Conservation (phyloP, 2,113 vertebrate species). For the Muntiacus muntjak region DNA sequence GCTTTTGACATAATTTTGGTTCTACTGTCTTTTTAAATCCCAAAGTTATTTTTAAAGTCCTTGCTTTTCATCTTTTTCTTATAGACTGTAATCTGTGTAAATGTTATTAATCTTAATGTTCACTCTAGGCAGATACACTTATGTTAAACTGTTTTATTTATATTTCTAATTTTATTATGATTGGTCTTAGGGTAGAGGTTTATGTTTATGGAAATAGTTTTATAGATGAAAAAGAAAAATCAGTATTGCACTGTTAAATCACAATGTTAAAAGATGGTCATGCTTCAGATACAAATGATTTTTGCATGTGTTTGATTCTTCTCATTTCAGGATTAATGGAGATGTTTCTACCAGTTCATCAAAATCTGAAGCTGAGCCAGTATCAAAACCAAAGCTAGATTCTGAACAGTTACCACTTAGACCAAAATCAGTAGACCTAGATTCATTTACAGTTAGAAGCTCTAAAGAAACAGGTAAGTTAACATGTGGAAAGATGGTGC, state of each 20-base stretch:
- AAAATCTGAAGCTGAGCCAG: constrained; percentile 88
- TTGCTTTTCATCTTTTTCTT: background rate
- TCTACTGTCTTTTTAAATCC: background rate
- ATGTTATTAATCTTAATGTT: constrained; percentile 21
- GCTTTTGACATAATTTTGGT: background rate
- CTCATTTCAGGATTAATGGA: constrained; percentile 88
- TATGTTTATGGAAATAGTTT: background rate
- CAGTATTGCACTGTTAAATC: background rate
- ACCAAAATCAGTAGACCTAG: constrained; percentile 88
- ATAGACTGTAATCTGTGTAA: background rate
- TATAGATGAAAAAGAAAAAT: background rate
- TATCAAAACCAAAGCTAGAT: constrained; percentile 84
- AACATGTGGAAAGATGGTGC: background rate
- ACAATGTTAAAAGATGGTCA: background rate
- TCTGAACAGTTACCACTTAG: constrained; percentile 81
- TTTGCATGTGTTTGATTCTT: constrained; percentile 24
- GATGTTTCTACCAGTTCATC: constrained; percentile 86
- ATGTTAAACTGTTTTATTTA: background rate
- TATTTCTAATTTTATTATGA: constrained; percentile 19
- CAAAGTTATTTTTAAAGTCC: constrained; percentile 10
- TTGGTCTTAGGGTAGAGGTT: background rate
- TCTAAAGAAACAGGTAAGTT: constrained; percentile 82
- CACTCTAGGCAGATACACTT: background rate
- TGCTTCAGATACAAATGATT: background rate
- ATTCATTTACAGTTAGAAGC: constrained; percentile 78